Conservation (phyloP, 2,113 vertebrate genomes). For the Nothocercus julius region DNA sequence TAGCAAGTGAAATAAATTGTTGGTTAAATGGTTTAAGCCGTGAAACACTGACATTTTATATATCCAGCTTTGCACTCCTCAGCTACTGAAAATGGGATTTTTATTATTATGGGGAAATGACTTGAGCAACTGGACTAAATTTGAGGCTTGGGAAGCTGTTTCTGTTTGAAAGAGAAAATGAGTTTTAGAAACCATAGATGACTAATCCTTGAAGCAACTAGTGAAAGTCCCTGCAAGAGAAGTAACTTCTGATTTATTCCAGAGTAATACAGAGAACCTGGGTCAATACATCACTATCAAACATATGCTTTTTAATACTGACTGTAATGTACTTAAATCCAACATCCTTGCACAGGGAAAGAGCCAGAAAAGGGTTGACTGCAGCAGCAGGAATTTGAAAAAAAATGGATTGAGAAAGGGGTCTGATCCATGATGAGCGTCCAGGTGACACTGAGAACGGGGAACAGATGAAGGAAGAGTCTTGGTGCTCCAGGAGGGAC, state of each 20-base stretch:
- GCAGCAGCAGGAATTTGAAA: background rate
- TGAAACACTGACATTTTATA: background rate
- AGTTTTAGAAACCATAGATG: background rate
- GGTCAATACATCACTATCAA: constrained; percentile 6
- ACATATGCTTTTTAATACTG: background rate
- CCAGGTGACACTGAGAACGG: fast-evolving
- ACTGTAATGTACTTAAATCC: background rate
- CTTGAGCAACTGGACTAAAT: background rate
- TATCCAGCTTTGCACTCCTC: background rate
- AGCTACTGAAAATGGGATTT: background rate
- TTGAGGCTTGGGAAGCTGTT: background rate
- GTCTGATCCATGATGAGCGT: fast-evolving
- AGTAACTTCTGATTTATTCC: constrained; percentile 13
- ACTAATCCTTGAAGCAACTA: background rate
- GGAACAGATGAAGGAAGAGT: background rate
- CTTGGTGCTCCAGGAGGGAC: background rate
- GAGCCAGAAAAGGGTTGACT: background rate
- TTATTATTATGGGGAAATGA: background rate
- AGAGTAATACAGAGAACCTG: background rate
- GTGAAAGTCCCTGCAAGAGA: background rate
- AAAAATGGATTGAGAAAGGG: background rate
- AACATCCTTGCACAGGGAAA: background rate
- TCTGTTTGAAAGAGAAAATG: constrained; percentile 10
- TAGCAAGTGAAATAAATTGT: background rate
- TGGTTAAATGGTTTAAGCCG: background rate